These are phyloP conservation scores for Buphagus erythrorhynchus DNA, from an alignment of 2,797 vertebrate genomes.

Conservation along the genomic window DNA sequence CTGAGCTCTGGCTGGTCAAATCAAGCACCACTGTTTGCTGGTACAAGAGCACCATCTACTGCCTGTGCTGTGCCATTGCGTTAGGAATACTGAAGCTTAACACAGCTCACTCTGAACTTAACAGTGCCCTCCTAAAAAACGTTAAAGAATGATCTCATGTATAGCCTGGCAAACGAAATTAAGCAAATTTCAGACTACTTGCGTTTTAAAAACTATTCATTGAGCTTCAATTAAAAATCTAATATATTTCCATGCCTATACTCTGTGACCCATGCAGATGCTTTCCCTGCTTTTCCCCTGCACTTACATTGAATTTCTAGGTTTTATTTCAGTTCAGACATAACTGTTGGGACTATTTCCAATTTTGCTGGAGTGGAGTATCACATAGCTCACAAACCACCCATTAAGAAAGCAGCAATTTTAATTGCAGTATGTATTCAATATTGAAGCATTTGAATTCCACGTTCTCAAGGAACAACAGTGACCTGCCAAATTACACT, in stretches of 20 bases:
- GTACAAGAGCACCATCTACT: conserved; percentile 62
- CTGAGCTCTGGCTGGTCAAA: background rate
- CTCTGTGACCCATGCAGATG: background rate
- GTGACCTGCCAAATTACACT: background rate
- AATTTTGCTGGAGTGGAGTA: background rate
- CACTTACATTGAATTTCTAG: background rate
- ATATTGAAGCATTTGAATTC: background rate
- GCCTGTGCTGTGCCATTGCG: background rate
- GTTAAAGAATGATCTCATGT: background rate
- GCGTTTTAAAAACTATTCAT: background rate
- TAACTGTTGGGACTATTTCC: background rate
- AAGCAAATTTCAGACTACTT: background rate
- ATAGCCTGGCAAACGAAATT: background rate
- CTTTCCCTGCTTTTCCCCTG: background rate
- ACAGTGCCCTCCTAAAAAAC: background rate
- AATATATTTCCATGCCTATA: background rate
- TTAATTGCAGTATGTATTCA: background rate
- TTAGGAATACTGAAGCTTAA: background rate
- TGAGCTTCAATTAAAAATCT: background rate
- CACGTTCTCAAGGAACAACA: background rate
- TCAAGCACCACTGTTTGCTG: background rate
- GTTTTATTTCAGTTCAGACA: background rate
- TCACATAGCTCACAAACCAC: background rate
- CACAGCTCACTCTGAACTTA: background rate
- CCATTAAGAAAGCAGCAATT: background rate